Conservation (phyloP, 2,113 vertebrate genomes). For the Tachysurus fulvidraco region DNA sequence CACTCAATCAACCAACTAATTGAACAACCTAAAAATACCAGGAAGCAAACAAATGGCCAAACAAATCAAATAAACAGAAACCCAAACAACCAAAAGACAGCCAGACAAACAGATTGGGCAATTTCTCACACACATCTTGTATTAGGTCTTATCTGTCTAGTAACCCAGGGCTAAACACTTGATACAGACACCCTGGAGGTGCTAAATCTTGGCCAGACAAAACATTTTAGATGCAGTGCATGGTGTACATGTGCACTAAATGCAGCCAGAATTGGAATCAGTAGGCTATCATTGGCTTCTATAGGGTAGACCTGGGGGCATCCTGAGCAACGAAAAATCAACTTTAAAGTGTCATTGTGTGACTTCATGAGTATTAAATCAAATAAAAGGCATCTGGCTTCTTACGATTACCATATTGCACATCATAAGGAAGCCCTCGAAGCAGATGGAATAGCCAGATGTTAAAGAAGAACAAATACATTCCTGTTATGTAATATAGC, state of each 20-base stretch:
- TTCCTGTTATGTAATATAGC: not conserved
- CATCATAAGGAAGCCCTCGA: not conserved
- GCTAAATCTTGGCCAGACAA: not conserved
- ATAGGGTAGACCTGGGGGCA: not conserved
- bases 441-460: constrained; percentile 13
- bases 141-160: not conserved
- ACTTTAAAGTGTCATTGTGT: not conserved
- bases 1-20: not conserved
- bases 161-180: not conserved
- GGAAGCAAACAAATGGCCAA: not conserved
- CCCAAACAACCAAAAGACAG: not conserved
- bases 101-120: not conserved
- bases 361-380: not conserved
- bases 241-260: not conserved
- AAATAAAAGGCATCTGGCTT: not conserved
- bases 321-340: not conserved
- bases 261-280: not conserved
- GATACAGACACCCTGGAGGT: not conserved
- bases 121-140: not conserved
- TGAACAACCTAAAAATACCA: not conserved
- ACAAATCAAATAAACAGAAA: not conserved
- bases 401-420: not conserved
- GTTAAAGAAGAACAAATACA: not conserved
- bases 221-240: not conserved
- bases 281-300: not conserved